Base-by-base conservation (phyloP, 2,888 invertebrate species). In the Drosophila limbata region DNA sequence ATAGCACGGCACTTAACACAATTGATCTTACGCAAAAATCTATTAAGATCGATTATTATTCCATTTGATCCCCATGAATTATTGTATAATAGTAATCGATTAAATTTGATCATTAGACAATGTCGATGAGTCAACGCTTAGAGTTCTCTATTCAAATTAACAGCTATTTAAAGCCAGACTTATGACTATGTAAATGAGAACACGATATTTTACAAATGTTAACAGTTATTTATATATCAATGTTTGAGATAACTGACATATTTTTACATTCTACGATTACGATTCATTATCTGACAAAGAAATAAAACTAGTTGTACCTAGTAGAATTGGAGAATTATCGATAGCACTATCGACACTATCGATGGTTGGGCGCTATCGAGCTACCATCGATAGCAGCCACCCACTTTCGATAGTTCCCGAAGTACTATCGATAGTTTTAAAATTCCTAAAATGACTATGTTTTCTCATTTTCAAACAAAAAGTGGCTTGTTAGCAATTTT, bases 151-250 rank as follows among this genome's bases (percentile, higher is more conserved):
- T 17, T 11, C 4, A 52, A 42, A 42, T 37, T 48, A 35, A 21
- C 4, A 21, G 25, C 11, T 25, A 10, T 21, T 37, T n/a, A 9
- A 44, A 44, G n/a, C 50, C 21, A 42, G 25, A 0, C 15, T 37
- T 47, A 40, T 13, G 25, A 40, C 28, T 70, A 76, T 73, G 71
- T 55, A 50, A 73, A 73, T 70, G 42, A 25, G 11, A 10, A 51
- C 56, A 48, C 60, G 53, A 47, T 66, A 50, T 64, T 66, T 71
- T 60, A 56, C 17, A 60, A 40, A 17, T 42, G 11, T 45, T 40
- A 37, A 35, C 53, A 31, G 37, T 48, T 5, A 25, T 21, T 68
- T 55, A 50, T 45, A 69, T 50, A 62, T 53, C 56, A 63, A 63
- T 55, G 64, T 45, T 15, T 13, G 4, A 1, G 17, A 19, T 19